phyloP scores from a whole-genome alignment of 2,113 vertebrate species.

The Candoia aspera region DNA sequence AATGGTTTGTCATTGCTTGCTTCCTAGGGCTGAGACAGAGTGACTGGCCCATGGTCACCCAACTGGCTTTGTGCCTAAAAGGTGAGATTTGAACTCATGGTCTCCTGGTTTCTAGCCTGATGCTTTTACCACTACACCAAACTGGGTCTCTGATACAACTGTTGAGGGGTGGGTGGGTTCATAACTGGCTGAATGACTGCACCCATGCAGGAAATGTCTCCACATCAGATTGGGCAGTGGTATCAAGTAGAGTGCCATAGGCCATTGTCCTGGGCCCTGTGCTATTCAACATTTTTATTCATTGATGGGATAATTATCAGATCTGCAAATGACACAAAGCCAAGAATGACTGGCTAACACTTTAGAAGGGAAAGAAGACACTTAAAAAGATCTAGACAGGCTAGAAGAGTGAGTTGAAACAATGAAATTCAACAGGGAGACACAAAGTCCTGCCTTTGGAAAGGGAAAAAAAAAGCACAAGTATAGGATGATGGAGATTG shows the following conservation, averaged over 20 bases:
- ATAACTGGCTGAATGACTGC: not conserved
- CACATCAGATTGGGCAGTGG: not conserved
- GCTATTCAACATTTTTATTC: not conserved
- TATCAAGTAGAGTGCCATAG: not conserved
- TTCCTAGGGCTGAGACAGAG: not conserved
- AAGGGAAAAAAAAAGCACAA: not conserved
- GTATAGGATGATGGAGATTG: not conserved
- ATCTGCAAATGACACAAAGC: not conserved
- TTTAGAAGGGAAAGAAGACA: not conserved
- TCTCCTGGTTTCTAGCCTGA: not conserved
- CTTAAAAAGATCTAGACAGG: not conserved
- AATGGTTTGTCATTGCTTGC: not conserved
- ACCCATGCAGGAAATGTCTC: not conserved
- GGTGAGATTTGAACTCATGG: no score
- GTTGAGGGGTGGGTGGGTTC: not conserved
- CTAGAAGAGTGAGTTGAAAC: not conserved
- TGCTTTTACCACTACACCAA: not conserved
- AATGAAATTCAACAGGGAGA: not conserved
- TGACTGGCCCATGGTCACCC: not conserved
- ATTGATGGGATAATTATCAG: not conserved
- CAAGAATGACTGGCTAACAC: not conserved
- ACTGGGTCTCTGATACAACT: not conserved
- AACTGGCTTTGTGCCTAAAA: not conserved
- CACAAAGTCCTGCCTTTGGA: not conserved
- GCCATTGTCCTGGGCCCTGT: no score